A percentile compares a stretch with the other conserved stretches of the same genome.
Conservation (phyloP, 2,113 vertebrate genomes). For the Puma concolor region DNA sequence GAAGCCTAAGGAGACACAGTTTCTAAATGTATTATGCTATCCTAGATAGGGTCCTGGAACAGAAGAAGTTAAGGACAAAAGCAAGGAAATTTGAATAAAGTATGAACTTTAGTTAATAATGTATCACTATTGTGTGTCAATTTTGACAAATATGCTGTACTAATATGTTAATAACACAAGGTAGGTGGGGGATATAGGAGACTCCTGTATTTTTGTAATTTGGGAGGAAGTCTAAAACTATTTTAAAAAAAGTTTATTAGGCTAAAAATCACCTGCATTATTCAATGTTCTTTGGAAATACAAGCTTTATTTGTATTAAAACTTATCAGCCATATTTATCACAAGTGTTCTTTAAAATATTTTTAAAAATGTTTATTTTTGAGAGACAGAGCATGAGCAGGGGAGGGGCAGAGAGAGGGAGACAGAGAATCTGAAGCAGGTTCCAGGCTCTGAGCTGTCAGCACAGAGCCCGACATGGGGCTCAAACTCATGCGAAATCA, state of each 20-base stretch:
- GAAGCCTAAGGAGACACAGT: background rate
- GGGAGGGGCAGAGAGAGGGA: too few relatives aligned
- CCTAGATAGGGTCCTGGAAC: background rate
- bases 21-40: background rate
- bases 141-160: background rate
- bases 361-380: too few relatives aligned
- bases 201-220: background rate
- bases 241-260: background rate
- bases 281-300: background rate
- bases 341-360: background rate
- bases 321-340: background rate
- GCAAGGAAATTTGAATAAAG: background rate
- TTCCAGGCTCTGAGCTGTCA: too few relatives aligned
- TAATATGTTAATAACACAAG: background rate
- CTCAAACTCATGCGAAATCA: too few relatives aligned
- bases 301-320: background rate
- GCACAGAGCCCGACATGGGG: too few relatives aligned
- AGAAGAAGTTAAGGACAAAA: background rate
- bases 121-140: background rate
- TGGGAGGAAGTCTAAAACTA: background rate
- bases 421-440: too few relatives aligned
- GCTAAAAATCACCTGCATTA: background rate
- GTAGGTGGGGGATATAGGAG: accelerated
- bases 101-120: background rate
- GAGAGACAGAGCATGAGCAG: too few relatives aligned